Evolutionary conservation across 2,888 invertebrate genomes (phyloP), one percentile per base, ranked within the genome.

Genomic region (Stenotaenia linearis): DNA sequence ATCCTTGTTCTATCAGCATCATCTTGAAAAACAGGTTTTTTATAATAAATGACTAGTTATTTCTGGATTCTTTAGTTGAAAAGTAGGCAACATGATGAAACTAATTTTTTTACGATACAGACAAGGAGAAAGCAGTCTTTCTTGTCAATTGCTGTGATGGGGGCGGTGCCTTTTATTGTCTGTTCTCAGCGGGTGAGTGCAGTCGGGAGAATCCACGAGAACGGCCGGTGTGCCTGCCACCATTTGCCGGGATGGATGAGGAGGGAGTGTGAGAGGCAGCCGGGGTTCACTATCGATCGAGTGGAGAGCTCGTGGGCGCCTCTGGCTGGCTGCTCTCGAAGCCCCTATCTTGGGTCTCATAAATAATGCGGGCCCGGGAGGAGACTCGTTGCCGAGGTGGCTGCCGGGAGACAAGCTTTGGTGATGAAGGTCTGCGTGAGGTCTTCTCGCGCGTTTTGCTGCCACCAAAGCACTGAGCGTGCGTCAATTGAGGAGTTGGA

Each of bases 381-480:
- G 78, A 69, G 69, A 69, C 69, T 69, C 69, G 69, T 28, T 69
- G 69, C 69, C 69, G 69, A 69, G 69, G n/a, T 25, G 69, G 69
- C 69, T 69, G 69, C 69, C 28, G 69, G 69, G 40, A 61, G 78
- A 56, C 28, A 56, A 78, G 78, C 56, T 56, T 40, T 77, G 37
- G 77, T 77, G 77, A 77, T 78, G 78, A 78, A 56, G 78, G 78
- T 61, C 78, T 56, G 61, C 30, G 61, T 61, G 78, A 78, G 78
- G 78, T 78, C 78, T 78, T 61, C 78, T 78, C 45, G 61, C 61
- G 35, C 61, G 18, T 61, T 78, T 61, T 78, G 28, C 56, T 61
- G 45, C 45, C 77, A 40, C 77, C 69, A 69, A 69, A 69, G 69
- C 69, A 69, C 69, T 69, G 69, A 69, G 69, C 69, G 69, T 69